Evolutionary conservation across 2,888 invertebrate species (phyloP).

Genomic region (Mechanitis mazaeus): DNA sequence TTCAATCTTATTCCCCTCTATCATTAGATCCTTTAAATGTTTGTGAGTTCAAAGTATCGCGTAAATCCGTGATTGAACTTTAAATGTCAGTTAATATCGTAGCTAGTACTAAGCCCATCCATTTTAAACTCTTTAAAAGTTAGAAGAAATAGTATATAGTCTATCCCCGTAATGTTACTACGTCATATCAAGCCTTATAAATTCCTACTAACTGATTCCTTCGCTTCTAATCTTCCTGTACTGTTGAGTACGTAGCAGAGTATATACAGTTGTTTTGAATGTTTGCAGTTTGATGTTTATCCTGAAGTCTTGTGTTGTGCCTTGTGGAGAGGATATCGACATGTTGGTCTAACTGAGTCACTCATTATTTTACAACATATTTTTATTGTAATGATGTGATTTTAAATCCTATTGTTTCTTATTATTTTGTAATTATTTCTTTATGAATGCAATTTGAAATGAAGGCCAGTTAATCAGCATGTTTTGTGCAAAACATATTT

Average conservation of each 20-base stretch:
- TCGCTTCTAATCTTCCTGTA: slow-evolving; percentile 35
- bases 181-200: slow-evolving; percentile 33
- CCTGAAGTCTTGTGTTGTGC: slow-evolving; percentile 63
- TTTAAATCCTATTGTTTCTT: background rate
- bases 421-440: background rate
- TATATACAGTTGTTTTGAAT: slow-evolving; percentile 33
- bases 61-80: slow-evolving; percentile 19
- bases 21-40: slow-evolving; percentile 46
- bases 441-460: background rate
- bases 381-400: background rate
- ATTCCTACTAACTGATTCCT: slow-evolving; percentile 34
- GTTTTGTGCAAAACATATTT: slow-evolving; percentile 56
- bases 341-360: slow-evolving; percentile 36
- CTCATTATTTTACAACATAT: background rate
- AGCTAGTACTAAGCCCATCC: slow-evolving; percentile 34
- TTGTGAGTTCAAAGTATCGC: slow-evolving; percentile 42
- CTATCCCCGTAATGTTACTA: slow-evolving; percentile 27
- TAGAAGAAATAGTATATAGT: slow-evolving; percentile 26
- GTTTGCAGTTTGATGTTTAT: slow-evolving; percentile 35
- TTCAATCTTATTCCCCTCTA: slow-evolving; percentile 50
- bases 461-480: slow-evolving; percentile 37
- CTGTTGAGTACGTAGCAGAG: slow-evolving; percentile 32
- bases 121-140: slow-evolving; percentile 24
- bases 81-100: slow-evolving; percentile 26
- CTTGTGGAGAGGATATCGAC: slow-evolving; percentile 56